Base-by-base conservation (phyloP, 1,140 invertebrate genomes). In the Cardiocondyla obscurior region DNA sequence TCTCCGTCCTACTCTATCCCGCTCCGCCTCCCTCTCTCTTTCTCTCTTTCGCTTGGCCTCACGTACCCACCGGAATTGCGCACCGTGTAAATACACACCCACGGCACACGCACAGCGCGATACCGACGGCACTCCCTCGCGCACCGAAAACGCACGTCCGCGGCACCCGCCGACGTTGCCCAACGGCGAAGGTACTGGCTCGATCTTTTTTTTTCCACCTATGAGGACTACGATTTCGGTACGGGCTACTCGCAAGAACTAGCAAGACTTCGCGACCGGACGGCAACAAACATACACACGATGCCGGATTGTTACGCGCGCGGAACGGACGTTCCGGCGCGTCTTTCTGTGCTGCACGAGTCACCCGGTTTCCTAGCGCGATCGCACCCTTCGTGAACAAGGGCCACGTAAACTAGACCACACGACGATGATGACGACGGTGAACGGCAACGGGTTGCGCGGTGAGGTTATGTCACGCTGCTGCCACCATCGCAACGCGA, bases 391-490 rank as follows among this genome's bases (percentile, higher is more conserved):
- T 25, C 30, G 33, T 33, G 12, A 14, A n/a, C 0, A 58, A 58
- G 7, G 28, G n/a, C 69, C 33, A 69, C 64, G 60, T 57, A 81
- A 69, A 67, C 33, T 46, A 39, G 3, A 49, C 28, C 22, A 69
- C 14, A 5, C 12, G 14, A 53, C 3, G 46, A 44, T 5, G 42
- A 44, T 3, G 44, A 46, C 44, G 25, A 30, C 25, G 30, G 69
- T 19, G 16, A 28, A 10, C 7, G n/a, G 1, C 16, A 65, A 42
- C 64, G 46, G 22, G 33, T 16, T 39, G 22, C 0, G 10, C 42
- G 73, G 36, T 72, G 57, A 87, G 86, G 85, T 88, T 88, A 88
- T 88, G 85, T 88, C 72, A 70, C 33, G 72, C 36, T 88, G 72
- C 28, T 88, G 77, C 86, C 86, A 88, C 85, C 77, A 87, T 42